Base-by-base conservation (phyloP, 2,888 invertebrate species). In the Noctuana brunneofusca region DNA sequence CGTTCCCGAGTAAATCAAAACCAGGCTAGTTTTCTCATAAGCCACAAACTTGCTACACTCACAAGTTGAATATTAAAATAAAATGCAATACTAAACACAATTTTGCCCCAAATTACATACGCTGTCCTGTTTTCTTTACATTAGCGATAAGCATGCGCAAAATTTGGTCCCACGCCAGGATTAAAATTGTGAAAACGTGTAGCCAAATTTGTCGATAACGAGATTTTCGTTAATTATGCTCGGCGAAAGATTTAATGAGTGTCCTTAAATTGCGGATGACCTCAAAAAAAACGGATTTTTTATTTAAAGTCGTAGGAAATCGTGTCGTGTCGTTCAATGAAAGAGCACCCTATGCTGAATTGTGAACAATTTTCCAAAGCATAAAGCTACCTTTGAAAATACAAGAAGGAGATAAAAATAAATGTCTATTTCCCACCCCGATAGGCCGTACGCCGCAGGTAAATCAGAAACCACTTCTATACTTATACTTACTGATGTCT, bases 91-190 rank as follows among this genome's bases (percentile, higher is more conserved):
- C 24, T 16, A 38, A 55, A 55, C 54, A 16, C 24, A 48, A 49
- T 62, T 62, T 27, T 2, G 3, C 3, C 35, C 24, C 35, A 35
- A 55, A 46, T 60, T 60, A 43, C 54, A 62, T 27, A 55, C 18
- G 48, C 12, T 35, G 54, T 24, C 20, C 32, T 54, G 43, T 24
- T 62, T 54, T 62, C 60, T 48, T 55, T 48, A 35, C 48, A 62
- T 54, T 54, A 49, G 38, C 48, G 48, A 60, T 60, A 60, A 60
- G 54, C 35, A n/a, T 22, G 27, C n/a, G 20, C 54, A 8, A 62
- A 55, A 55, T 55, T 62, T 62, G 60, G 60, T 62, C 14, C 27
- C 20, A 38, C 32, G 60, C 60, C 60, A 62, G 27, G 24, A 55
- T 55, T 62, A 38, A 38, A 62, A 55, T 27, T 62, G 35, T 46